Evolutionary conservation across 2,113 vertebrate genomes (phyloP).

Genomic region (Archilochus colubris): DNA sequence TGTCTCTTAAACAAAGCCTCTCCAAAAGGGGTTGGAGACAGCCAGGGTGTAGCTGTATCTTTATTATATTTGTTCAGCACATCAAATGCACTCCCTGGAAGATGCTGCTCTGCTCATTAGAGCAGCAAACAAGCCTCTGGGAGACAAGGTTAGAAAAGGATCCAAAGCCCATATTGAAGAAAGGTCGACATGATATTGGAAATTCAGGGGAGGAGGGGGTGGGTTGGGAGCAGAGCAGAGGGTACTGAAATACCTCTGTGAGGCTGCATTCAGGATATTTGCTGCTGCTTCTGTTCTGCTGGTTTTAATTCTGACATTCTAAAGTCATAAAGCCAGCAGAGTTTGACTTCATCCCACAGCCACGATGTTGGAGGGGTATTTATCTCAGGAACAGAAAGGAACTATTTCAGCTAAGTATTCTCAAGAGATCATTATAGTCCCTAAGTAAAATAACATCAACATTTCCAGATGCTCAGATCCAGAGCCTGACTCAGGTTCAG

Average conservation of each 20-base stretch:
- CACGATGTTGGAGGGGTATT: accelerated
- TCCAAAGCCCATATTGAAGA: neutral
- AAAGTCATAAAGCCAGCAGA: neutral
- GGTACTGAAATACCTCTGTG: neutral
- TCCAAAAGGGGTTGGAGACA: neutral
- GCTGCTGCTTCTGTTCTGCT: neutral
- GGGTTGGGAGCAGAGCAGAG: neutral
- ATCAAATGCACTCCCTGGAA: neutral
- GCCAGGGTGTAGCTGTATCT: neutral
- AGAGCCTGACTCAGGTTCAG: neutral
- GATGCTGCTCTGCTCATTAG: neutral
- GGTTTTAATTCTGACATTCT: neutral
- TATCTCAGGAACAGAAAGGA: neutral
- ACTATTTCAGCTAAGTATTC: neutral
- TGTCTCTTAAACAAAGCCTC: neutral
- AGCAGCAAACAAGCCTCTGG: neutral
- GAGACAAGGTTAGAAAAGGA: neutral
- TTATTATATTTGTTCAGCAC: neutral
- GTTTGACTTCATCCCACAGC: neutral
- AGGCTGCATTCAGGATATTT: neutral
- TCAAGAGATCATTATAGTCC: neutral
- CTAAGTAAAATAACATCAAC: neutral
- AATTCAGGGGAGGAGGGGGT: neutral
- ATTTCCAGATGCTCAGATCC: neutral
- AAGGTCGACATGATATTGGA: accelerated